These are phyloP conservation scores for Leptosomus discolor DNA, from an alignment of 2,113 vertebrate genomes.

Conservation along the genomic window DNA sequence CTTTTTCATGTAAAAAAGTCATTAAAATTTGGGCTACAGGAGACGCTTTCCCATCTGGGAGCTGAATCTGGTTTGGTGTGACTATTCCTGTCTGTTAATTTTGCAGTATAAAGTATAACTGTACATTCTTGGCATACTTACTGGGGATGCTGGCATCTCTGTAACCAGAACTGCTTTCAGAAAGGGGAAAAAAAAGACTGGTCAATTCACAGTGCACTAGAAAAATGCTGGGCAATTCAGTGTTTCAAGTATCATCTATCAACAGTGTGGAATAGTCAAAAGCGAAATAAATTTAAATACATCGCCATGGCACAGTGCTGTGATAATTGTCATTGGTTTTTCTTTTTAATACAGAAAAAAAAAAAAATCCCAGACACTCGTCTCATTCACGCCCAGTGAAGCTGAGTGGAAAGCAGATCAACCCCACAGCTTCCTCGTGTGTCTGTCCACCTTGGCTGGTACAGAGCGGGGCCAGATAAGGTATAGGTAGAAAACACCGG, in stretches of 20 bases:
- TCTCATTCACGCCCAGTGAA: background rate
- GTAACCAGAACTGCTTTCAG: constrained; percentile 16
- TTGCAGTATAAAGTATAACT: constrained; percentile 17
- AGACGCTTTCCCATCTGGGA: constrained; percentile 23
- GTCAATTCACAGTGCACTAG: background rate
- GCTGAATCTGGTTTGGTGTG: constrained; percentile 41
- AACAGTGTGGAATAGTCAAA: background rate
- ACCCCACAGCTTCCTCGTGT: background rate
- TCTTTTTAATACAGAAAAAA: background rate
- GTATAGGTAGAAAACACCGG: background rate
- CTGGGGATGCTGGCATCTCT: constrained; percentile 25
- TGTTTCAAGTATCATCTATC: background rate
- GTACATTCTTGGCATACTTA: constrained; percentile 28
- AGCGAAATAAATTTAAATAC: background rate
- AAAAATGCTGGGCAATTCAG: constrained; percentile 4
- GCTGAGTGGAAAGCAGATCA: background rate
- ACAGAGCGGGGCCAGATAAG: background rate
- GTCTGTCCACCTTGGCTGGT: background rate
- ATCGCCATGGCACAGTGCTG: background rate
- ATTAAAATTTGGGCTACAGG: constrained; percentile 37
- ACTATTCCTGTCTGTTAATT: constrained; percentile 46
- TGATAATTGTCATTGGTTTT: background rate
- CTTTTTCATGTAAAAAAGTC: background rate
- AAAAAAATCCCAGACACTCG: background rate
- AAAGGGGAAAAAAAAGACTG: background rate